Evolutionary conservation across 2,113 vertebrate genomes (phyloP), one percentile per base, ranked within the genome.

Genomic region (Callithrix jacchus): DNA sequence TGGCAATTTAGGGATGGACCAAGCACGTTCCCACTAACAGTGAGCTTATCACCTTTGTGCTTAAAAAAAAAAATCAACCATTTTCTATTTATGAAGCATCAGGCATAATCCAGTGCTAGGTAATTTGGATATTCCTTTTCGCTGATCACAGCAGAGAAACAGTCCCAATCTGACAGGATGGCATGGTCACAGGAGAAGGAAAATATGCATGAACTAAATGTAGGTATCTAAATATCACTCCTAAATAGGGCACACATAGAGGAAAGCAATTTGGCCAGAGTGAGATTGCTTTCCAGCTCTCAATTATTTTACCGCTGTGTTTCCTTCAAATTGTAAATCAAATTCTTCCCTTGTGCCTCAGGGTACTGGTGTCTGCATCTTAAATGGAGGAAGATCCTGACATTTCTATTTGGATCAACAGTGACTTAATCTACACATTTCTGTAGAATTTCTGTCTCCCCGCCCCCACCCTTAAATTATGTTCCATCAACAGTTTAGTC

Each of bases 241-340:
- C 92, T 96, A 96, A 95, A 87, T 61, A 37, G 90, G 81, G 95
- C 92, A 16, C 9, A 70, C 91, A 40, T 32, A 40, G 82, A 5
- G 3, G 95, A 98, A 98, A 98, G 98, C 98, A 98, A 98, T 98
- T 98, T 98, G 95, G 93, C 66, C 74, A 96, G 82, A 98, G 49
- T 45, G 76, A 98, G 96, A 98, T 98, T 98, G 97, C 98, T 98
- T 98, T 91, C 96, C 56, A 77, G 96, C 84, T 88, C 97, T 97
- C 97, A 98, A 98, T 98, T 98, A 98, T 97, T 97, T 98, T 96
- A 98, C 91, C 93, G 87, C 0, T 0, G 87, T 97, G 97, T 97
- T 98, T 97, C 90, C 94, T 96, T 98, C 95, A 97, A 98, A 98
- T 98, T 97, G 95, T 93, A 98, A 98, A 97, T 97, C 93, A 98